These are phyloP conservation scores for Aphrophora alni DNA, from an alignment of 2,888 invertebrate species.

Conservation along the genomic window DNA sequence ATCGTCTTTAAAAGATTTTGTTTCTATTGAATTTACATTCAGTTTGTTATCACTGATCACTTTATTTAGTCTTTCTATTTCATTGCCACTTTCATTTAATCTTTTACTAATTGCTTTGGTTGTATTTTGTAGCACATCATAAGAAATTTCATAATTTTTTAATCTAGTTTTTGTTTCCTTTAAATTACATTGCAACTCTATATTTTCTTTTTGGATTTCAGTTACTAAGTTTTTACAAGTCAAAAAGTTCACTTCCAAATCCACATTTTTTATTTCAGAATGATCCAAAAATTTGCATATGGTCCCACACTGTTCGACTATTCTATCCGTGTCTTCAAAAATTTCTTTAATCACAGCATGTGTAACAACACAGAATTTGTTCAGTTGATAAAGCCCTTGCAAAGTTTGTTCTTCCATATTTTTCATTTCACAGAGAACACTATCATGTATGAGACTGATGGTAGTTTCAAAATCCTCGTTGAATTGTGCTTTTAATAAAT, in stretches of 20 bases:
- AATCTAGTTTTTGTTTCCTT: background rate
- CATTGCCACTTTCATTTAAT: background rate
- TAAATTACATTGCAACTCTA: background rate
- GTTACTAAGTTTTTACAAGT: background rate
- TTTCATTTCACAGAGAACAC: background rate
- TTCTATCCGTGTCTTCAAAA: background rate
- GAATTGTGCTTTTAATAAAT: background rate
- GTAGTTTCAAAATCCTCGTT: background rate
- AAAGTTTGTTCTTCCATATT: background rate
- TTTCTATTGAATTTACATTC: no score
- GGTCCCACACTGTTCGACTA: background rate
- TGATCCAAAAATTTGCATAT: background rate
- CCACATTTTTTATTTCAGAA: background rate
- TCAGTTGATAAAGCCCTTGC: background rate
- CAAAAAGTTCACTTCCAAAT: background rate
- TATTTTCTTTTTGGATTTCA: background rate
- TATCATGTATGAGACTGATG: background rate
- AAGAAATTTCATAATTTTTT: background rate
- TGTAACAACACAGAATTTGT: background rate
- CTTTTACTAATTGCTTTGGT: background rate
- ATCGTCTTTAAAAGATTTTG: no score
- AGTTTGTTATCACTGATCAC: background rate
- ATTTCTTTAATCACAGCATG: background rate
- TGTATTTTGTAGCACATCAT: background rate
- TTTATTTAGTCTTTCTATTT: background rate